A percentile compares a stretch with the other conserved stretches of the same genome.
Evolutionary conservation across 2,797 vertebrate genomes (phyloP).

Genomic region (Clarias laeviceps): DNA sequence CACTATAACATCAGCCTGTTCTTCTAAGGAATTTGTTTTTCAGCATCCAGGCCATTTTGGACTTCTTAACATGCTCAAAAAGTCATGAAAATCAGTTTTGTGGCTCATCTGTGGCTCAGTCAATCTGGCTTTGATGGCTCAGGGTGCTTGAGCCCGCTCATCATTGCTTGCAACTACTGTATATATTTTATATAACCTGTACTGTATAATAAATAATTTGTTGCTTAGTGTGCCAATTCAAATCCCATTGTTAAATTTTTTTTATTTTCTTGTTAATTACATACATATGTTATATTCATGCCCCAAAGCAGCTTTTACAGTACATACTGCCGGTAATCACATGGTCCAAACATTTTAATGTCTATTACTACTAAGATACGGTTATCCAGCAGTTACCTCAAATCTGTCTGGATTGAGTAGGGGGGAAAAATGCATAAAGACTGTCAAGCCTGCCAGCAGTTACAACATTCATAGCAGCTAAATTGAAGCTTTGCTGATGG

Average conservation of each 20-base stretch:
- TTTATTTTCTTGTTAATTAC: background rate
- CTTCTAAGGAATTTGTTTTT: too few species aligned
- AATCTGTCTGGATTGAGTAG: background rate
- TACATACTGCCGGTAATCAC: background rate
- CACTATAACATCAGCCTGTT: too few species aligned
- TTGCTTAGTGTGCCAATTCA: background rate
- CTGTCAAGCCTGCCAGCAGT: background rate
- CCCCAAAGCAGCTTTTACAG: too few species aligned
- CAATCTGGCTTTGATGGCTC: too few species aligned
- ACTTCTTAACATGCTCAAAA: too few species aligned
- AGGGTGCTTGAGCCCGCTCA: too few species aligned
- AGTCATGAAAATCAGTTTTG: too few species aligned
- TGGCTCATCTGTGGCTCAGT: too few species aligned
- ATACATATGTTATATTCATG: background rate
- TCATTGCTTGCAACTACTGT: too few species aligned
- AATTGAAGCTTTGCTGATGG: slow-evolving; percentile 17
- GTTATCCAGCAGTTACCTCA: background rate
- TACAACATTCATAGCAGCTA: slow-evolving; percentile 7
- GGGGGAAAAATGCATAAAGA: background rate
- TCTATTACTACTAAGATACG: background rate
- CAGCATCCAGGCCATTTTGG: too few species aligned
- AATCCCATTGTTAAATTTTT: background rate
- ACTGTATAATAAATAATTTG: background rate
- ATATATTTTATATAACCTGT: too few species aligned
- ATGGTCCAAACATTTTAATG: background rate